Evolutionary conservation across 2,797 vertebrate genomes (phyloP), one percentile per base, ranked within the genome.

Genomic region (Myotis daubentonii): DNA sequence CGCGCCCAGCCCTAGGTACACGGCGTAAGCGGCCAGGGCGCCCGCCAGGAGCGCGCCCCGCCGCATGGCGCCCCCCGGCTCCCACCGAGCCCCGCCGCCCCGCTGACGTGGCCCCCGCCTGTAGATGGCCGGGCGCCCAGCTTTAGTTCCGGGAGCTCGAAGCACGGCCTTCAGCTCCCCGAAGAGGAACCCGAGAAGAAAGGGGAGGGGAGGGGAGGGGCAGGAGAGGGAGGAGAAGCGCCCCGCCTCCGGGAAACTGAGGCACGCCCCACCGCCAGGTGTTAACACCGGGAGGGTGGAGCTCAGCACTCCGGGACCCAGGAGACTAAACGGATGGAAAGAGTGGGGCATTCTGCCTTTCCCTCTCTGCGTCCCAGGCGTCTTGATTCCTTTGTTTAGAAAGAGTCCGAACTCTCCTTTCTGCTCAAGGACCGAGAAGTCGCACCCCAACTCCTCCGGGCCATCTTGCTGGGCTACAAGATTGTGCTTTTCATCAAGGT

Each of bases 1-100:
- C 0, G 99, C 99, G 5, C 99, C 99, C 91, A 99, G 97, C 90
- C 98, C 89, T 96, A 99, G 98, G 97, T 99, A 99, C 84, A 95
- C 95, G 76, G 98, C 11, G 79, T 99, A 99, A 1, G 97, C 98
- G 3, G 98, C 91, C 3, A 99, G 23, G 53, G 99, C 98, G 68
- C 98, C 97, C 1, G 97, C 90, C 16, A 99, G 98, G 94, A 99
- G 97, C 79, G 98, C 96, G 94, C 98, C 98, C 75, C 99, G 97
- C 90, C 68, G 93, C 98, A 98, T 98, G 82, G 91, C 96, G 10
- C 87, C 55, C 41, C 33, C 78, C 17, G 28, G 57, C 11, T n/a
- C 57, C 57, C 60, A 4, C 55, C 55, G 57, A 12, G 25, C 57
- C 68, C 55, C 30, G 30, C 70, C 6, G 71, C 53, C 3, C 53